These are phyloP conservation scores for Ooceraea biroi DNA, from an alignment of 1,140 invertebrate species.

Conservation along the genomic window DNA sequence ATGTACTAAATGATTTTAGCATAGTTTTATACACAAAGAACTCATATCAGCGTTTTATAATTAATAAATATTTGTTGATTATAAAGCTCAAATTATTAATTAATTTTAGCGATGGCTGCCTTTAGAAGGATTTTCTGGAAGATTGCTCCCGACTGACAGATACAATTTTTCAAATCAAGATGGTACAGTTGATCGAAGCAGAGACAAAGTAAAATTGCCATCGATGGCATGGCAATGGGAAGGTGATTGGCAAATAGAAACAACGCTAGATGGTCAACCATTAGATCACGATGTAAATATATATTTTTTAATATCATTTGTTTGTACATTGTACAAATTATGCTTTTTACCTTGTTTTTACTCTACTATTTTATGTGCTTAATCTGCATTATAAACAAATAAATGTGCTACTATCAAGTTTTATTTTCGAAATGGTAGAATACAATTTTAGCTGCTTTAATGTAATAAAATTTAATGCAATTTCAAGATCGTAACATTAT, in stretches of 20 bases:
- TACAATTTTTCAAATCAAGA: slow-evolving; percentile 94
- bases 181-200: slow-evolving; percentile 91
- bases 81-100: not conserved
- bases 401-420: not conserved
- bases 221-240: slow-evolving; percentile 98
- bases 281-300: slow-evolving; percentile 92
- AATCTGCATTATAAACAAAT: not conserved
- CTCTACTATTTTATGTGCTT: not conserved
- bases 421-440: not conserved
- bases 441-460: no score
- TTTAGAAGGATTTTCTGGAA: slow-evolving; percentile 94
- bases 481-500: no score
- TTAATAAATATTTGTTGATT: not conserved
- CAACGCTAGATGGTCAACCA: slow-evolving; percentile 94
- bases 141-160: slow-evolving; percentile 94
- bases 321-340: not conserved
- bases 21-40: no score
- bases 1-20: no score
- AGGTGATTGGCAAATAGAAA: slow-evolving; percentile 96
- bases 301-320: not conserved
- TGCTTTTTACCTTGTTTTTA: not conserved
- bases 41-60: not conserved
- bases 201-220: slow-evolving; percentile 93
- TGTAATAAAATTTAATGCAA: no score
- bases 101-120: slow-evolving; percentile 93